Evolutionary conservation across 2,113 vertebrate genomes (phyloP).

Genomic region (Sminthopsis crassicaudata): DNA sequence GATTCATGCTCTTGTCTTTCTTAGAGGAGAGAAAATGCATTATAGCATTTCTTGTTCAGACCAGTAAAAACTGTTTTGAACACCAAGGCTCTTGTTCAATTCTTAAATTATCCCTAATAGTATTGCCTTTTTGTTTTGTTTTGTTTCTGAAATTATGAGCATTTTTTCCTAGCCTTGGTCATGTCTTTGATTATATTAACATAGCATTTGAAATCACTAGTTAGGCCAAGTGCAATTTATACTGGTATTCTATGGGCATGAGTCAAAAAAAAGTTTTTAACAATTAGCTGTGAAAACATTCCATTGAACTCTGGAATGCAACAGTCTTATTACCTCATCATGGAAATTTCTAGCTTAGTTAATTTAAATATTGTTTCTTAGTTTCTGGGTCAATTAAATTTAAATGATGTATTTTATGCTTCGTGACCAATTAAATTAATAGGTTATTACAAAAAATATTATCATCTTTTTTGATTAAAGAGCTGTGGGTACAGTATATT

Average conservation of each 20-base stretch:
- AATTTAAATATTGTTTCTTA: slow-evolving; percentile 96
- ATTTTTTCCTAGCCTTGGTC: slow-evolving; percentile 67
- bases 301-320: slow-evolving; percentile 84
- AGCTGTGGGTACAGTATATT: slow-evolving; percentile 98
- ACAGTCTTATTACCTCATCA: slow-evolving; percentile 91
- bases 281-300: slow-evolving; percentile 86
- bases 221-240: slow-evolving; percentile 67
- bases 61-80: slow-evolving; percentile 71
- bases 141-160: slow-evolving; percentile 78
- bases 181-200: slow-evolving; percentile 70
- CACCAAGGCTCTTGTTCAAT: slow-evolving; percentile 55
- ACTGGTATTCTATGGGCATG: slow-evolving; percentile 74
- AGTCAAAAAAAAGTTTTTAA: slow-evolving; percentile 84
- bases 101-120: slow-evolving; percentile 67
- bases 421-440: slow-evolving; percentile 99
- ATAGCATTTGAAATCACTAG: slow-evolving; percentile 74
- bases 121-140: slow-evolving; percentile 54
- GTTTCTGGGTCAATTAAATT: slow-evolving; percentile 99
- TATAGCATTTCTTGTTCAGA: slow-evolving; percentile 69
- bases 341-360: slow-evolving; percentile 90
- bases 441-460: slow-evolving; percentile 96
- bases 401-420: slow-evolving; percentile 98
- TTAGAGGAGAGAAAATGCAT: slow-evolving; percentile 77
- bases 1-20: slow-evolving; percentile 81
- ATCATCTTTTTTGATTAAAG: slow-evolving; percentile 99